Percentiles rank a stretch among this genome's conserved stretches.
phyloP scores from a whole-genome alignment of 2,888 invertebrate genomes.

The Andrena marginata region DNA sequence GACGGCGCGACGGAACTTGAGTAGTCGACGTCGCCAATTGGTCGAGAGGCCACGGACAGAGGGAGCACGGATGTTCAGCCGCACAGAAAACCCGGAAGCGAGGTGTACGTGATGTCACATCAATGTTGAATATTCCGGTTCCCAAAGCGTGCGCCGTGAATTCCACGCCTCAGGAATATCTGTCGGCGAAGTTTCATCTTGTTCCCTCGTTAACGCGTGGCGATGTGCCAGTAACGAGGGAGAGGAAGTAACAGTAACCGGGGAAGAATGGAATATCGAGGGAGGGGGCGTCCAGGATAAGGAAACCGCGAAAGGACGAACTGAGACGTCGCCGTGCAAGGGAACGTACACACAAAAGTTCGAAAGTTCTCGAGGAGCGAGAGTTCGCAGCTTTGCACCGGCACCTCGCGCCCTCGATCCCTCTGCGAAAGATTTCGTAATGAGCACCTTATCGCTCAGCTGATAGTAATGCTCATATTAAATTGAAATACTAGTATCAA shows the following conservation, averaged over 20 bases:
- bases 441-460: conserved; percentile 62
- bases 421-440: conserved; percentile 38
- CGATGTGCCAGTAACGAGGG: conserved; percentile 55
- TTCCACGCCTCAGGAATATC: conserved; percentile 44
- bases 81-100: conserved; percentile 38
- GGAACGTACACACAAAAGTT: conserved; percentile 51
- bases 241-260: conserved; percentile 26
- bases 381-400: conserved; percentile 54
- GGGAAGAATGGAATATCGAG: conserved; percentile 26
- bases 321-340: not conserved
- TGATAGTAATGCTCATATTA: conserved; percentile 57
- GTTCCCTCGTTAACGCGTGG: conserved; percentile 63
- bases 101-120: conserved; percentile 42
- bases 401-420: too few relatives aligned
- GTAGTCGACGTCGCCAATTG: not conserved
- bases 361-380: conserved; percentile 66
- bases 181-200: conserved; percentile 56
- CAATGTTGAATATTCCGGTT: conserved; percentile 45
- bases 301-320: conserved; percentile 23
- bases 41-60: conserved; percentile 14
- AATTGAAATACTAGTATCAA: too few relatives aligned
- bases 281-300: conserved; percentile 16
- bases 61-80: conserved; percentile 20
- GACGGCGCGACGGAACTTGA: conserved; percentile 13
- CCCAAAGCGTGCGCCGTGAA: conserved; percentile 31